phyloP scores from a whole-genome alignment of 2,797 vertebrate species.

The Aplochiton taeniatus region DNA sequence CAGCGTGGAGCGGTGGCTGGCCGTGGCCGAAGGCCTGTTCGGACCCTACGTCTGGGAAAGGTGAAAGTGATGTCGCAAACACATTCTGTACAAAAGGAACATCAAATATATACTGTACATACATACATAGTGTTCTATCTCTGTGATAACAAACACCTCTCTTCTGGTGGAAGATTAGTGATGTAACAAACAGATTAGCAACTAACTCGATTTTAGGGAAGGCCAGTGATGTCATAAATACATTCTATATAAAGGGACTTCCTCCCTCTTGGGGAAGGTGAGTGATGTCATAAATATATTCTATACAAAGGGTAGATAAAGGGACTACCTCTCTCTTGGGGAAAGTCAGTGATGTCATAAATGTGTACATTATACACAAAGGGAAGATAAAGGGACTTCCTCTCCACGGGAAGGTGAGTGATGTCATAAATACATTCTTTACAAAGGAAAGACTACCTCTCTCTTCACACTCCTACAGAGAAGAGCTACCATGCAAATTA shows the following conservation, averaged over 20 bases:
- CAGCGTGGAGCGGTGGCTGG: constrained; percentile 90
- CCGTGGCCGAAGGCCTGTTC: constrained; percentile 87
- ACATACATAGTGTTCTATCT: no score
- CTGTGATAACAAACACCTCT: no score
- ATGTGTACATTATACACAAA: no score
- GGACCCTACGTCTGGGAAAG: constrained; percentile 96
- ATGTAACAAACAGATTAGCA: not conserved
- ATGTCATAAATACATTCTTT: not conserved
- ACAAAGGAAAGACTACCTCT: no score
- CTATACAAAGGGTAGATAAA: no score
- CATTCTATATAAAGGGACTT: not conserved
- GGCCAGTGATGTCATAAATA: not conserved
- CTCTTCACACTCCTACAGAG: not conserved
- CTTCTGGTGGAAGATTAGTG: no score
- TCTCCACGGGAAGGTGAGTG: constrained; percentile 16
- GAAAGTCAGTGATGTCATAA: constrained; percentile 5
- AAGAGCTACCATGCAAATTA: no score
- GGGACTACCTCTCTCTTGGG: no score
- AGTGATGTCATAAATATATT: not conserved
- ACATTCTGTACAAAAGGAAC: no score
- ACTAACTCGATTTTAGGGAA: constrained; percentile 4
- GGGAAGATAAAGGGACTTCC: no score
- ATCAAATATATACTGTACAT: no score
- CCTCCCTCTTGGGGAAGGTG: constrained; percentile 22
- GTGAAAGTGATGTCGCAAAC: constrained; percentile 55